Base-by-base conservation (phyloP, 2,888 invertebrate species). In the Pharmacophagus antenor region DNA sequence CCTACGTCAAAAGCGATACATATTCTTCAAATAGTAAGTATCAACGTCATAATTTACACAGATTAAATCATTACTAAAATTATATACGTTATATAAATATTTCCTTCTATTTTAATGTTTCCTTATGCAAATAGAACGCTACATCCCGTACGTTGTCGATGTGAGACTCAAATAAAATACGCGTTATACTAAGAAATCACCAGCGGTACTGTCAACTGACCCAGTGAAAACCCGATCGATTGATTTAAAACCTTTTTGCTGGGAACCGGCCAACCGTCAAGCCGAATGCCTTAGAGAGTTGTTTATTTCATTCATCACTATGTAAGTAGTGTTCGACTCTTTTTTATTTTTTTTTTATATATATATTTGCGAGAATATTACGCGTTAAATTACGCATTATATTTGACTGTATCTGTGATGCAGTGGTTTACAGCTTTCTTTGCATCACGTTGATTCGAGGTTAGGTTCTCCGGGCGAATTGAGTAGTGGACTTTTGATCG, bases 141-240 rank as follows among this genome's bases (percentile, higher is more conserved):
- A 47, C 8, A 21, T 47, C 22, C 47, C 22, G 22, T 47, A 15
- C 15, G 12, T 22, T 4, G 22, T 47, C 18, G 27, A 49, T 17
- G 17, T 49, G 22, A 17, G n/a, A 17, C 18, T 20, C 21, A 15
- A 17, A 27, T 55, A 56, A 56, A 25, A 21, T 23, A 25, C 41
- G 22, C 22, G 49, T 25, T 49, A 12, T 56, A 49, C 56, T 37
- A 42, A 41, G 56, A 56, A 56, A 25, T 56, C 41, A 56, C 41
- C 56, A 22, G 56, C 41, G 48, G 41, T 12, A n/a, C 49, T 41
- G 48, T 25, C 56, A 49, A 56, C 48, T 56, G 56, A 49, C 56
- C 56, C 41, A 49, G 56, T 55, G 47, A 17, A 42, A 56, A 49
- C 49, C 49, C 23, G 56, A 56, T 56, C 37, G 49, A n/a, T 49